phyloP scores from a whole-genome alignment of 2,113 vertebrate species.

The Ovibos moschatus region DNA sequence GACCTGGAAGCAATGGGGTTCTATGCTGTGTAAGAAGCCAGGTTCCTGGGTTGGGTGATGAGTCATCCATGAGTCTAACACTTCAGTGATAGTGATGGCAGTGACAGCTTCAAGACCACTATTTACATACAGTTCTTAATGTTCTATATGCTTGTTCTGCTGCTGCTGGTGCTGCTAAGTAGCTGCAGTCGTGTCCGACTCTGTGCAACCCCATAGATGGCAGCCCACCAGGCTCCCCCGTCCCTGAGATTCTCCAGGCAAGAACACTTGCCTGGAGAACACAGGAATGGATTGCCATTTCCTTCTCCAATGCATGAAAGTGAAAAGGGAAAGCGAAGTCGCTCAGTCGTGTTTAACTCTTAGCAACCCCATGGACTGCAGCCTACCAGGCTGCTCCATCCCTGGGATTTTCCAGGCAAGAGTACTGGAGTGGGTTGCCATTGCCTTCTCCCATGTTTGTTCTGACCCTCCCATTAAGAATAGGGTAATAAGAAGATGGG shows the following conservation, averaged over 20 bases:
- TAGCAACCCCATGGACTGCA: not conserved
- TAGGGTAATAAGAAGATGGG: not conserved
- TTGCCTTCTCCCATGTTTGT: not conserved
- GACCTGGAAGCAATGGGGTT: not conserved
- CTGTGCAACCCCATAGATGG: accelerated
- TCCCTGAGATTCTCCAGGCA: not conserved
- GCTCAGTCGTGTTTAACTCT: not conserved
- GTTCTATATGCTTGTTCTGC: not conserved
- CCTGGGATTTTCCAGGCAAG: not conserved
- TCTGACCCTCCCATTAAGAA: not conserved
- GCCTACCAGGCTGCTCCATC: not conserved
- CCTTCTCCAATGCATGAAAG: not conserved
- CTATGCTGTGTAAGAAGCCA: not conserved
- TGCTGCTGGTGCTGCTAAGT: not conserved
- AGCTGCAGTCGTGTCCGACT: accelerated
- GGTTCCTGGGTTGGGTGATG: not conserved
- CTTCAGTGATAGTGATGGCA: not conserved
- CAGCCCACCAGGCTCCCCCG: not conserved
- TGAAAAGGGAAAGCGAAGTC: not conserved
- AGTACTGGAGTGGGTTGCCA: not conserved
- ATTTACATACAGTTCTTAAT: not conserved
- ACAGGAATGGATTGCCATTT: not conserved
- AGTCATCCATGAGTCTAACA: not conserved
- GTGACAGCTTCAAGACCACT: not conserved
- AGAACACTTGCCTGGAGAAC: not conserved